These are phyloP conservation scores for Caenorhabditis angaria DNA, from an alignment of 2,888 invertebrate species.

Conservation along the genomic window DNA sequence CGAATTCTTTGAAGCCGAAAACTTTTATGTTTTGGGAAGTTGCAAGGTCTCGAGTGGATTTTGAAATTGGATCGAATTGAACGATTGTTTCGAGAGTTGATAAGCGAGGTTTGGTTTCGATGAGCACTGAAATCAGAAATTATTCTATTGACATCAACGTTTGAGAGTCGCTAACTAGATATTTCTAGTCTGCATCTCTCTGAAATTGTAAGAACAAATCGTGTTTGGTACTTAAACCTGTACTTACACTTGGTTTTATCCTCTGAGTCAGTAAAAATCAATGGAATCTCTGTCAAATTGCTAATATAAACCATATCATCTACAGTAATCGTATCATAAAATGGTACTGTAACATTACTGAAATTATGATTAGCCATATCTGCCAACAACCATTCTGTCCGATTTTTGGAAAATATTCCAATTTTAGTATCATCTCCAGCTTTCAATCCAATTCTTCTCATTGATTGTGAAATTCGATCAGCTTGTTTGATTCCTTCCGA, in stretches of 20 bases:
- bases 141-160: too few relatives aligned
- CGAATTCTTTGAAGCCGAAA: slow-evolving; percentile 27
- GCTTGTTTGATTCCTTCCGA: slow-evolving; percentile 24
- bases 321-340: slow-evolving; percentile 38
- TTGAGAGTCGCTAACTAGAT: background rate
- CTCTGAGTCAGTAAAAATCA: slow-evolving; percentile 32
- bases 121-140: slow-evolving; percentile 20
- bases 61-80: slow-evolving; percentile 18
- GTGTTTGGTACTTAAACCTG: too few relatives aligned
- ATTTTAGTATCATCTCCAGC: slow-evolving; percentile 29
- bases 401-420: slow-evolving; percentile 38
- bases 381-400: slow-evolving; percentile 31
- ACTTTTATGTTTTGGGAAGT: slow-evolving; percentile 27
- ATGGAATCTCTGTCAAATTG: slow-evolving; percentile 24
- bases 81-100: slow-evolving; percentile 27
- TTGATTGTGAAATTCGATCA: slow-evolving; percentile 29
- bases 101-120: slow-evolving; percentile 25
- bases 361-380: slow-evolving; percentile 40
- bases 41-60: slow-evolving; percentile 15
- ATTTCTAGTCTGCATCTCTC: background rate
- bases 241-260: slow-evolving; percentile 25
- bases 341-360: slow-evolving; percentile 36
- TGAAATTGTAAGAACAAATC: background rate
- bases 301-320: slow-evolving; percentile 35
- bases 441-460: slow-evolving; percentile 29